Base-by-base conservation (phyloP, 2,888 invertebrate genomes). In the Chydorus sphaericus region DNA sequence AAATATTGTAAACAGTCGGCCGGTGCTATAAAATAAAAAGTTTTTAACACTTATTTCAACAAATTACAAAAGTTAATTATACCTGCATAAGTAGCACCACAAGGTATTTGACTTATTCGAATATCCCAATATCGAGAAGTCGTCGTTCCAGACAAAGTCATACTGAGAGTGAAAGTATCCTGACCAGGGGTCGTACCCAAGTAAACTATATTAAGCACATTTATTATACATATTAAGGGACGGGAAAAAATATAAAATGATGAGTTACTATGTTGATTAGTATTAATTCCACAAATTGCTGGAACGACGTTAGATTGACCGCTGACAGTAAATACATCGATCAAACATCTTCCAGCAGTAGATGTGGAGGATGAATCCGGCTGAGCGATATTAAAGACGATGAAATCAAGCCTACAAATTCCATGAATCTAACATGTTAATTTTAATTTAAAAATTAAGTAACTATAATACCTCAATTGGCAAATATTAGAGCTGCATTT, bases 271-370 rank as follows among this genome's bases (percentile, higher is more conserved):
- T 48, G 23, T 18, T 31, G 30, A 31, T 44, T 44, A 16, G 44
- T 28, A 28, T 85, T 85, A 38, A 81, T 77, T 18, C 86, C 86
- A 65, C 86, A 86, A 23, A 86, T 68, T 4, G 77, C 73, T 0
- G 85, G 85, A 58, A 85, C 71, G n/a, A 75, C 67, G 59, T 75
- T 78, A 64, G 84, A 85, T 0, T 73, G 64, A 2, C 85, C 85
- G 0, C 79, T 77, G 4, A 85, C 73, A 10, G 82, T 73, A 60
- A 86, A 78, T 61, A 81, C 77, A 66, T 86, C 85, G 30, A 77
- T 74, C 37, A 76, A 68, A 62, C 86, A 86, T 20, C 76, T 75
- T 1, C 85, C 85, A 18, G 36, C 39, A 48, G 53, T 18, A n/a
- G 28, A 10, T n/a, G 59, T 48, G 16, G 36, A 30, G 37, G 39